These are phyloP conservation scores for Lapara coniferarum DNA, from an alignment of 2,888 invertebrate species.

Conservation along the genomic window DNA sequence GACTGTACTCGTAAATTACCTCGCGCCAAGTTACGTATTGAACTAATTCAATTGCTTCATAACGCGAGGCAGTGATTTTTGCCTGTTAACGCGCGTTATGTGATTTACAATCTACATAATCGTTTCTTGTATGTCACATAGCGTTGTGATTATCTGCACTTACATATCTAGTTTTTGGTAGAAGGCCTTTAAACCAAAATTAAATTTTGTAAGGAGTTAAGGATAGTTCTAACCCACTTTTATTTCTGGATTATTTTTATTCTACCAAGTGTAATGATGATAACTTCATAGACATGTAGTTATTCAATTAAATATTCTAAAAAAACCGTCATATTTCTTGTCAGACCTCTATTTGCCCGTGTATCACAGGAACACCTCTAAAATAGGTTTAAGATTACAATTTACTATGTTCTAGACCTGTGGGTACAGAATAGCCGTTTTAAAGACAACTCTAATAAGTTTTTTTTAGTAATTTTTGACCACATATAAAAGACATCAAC, in stretches of 20 bases:
- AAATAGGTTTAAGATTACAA: background rate
- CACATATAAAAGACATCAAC: background rate
- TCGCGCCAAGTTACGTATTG: background rate
- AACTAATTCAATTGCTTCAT: slow-evolving; percentile 18
- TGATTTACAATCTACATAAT: slow-evolving; percentile 7
- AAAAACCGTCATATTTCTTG: no score
- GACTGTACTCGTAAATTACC: background rate
- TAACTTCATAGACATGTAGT: no score
- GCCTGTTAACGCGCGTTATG: slow-evolving; percentile 15
- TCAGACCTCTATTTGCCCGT: no score
- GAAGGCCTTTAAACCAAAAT: background rate
- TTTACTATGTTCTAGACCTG: background rate
- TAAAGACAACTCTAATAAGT: background rate
- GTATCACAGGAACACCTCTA: background rate
- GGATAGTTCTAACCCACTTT: no score
- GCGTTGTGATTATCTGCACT: background rate
- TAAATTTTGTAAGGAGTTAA: background rate
- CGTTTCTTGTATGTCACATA: slow-evolving; percentile 3
- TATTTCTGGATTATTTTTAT: no score
- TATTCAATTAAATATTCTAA: no score
- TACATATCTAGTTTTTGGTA: background rate
- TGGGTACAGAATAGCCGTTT: background rate
- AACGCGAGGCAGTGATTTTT: slow-evolving; percentile 20
- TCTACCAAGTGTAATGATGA: no score
- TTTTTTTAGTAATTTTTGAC: background rate